These are phyloP conservation scores for Scelioninae gen. 1 DNA, from an alignment of 2,888 invertebrate genomes.

Conservation along the genomic window DNA sequence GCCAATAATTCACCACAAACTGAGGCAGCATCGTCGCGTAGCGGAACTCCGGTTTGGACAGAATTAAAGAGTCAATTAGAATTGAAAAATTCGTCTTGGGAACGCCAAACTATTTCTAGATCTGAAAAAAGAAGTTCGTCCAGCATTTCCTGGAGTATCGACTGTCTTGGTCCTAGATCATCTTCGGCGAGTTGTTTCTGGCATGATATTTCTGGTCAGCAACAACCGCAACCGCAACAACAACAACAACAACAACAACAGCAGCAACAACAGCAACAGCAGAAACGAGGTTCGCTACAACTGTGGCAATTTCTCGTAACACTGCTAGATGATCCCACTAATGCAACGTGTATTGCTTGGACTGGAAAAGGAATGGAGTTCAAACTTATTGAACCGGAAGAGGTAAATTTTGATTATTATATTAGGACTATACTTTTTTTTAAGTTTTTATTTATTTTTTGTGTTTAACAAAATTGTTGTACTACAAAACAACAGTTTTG, in stretches of 20 bases:
- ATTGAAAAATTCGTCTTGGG: conserved; percentile 77
- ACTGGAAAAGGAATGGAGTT: conserved; percentile 98
- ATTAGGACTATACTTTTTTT: too few species aligned
- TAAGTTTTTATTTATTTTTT: too few species aligned
- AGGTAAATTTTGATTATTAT: too few species aligned
- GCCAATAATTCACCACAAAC: conserved; percentile 60
- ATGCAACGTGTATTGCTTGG: conserved; percentile 95
- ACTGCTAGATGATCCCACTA: conserved; percentile 89
- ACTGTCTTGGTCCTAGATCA: conserved; percentile 76
- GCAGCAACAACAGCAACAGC: conserved; percentile 85
- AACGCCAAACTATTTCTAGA: conserved; percentile 75
- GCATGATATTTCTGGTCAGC: conserved; percentile 78
- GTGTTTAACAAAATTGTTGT: too few species aligned
- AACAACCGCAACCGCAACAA: conserved; percentile 9
- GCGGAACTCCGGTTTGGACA: conserved; percentile 80
- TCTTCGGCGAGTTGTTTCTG: conserved; percentile 77
- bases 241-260: conserved; percentile 72
- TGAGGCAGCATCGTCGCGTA: conserved; percentile 72
- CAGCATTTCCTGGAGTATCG: conserved; percentile 77
- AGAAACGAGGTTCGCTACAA: conserved; percentile 93
- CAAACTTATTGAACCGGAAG: conserved; percentile 97
- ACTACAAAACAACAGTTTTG: too few species aligned
- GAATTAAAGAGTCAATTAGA: conserved; percentile 79
- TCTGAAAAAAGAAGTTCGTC: conserved; percentile 78
- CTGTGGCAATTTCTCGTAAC: conserved; percentile 98